A percentile compares a stretch with the other conserved stretches of the same genome.
Evolutionary conservation across 2,113 vertebrate genomes (phyloP).

Genomic region (Neodon shergylaensis): DNA sequence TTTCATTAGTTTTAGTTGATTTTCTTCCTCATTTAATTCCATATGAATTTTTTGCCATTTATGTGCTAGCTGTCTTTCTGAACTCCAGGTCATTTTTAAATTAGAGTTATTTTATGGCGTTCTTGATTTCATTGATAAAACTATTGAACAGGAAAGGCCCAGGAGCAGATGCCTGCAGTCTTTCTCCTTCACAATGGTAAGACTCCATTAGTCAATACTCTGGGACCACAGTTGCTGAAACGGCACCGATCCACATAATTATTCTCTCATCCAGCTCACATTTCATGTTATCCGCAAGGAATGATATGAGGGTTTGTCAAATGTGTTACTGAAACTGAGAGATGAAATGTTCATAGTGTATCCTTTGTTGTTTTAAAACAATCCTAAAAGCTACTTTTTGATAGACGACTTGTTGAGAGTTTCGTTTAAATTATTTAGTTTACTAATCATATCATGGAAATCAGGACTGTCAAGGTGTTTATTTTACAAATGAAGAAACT

Average conservation of each 20-base stretch:
- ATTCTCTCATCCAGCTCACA: neutral
- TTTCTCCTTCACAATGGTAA: neutral
- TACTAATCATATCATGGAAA: slow-evolving; percentile 3
- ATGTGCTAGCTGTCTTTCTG: neutral
- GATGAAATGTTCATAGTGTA: neutral
- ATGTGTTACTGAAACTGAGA: neutral
- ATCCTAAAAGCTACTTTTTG: neutral
- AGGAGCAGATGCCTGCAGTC: neutral
- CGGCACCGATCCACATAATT: neutral
- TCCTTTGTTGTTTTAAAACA: neutral
- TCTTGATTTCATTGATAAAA: slow-evolving; percentile 1
- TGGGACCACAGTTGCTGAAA: neutral
- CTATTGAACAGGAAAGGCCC: neutral
- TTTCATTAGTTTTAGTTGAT: neutral
- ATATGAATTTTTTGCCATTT: neutral
- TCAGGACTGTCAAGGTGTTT: neutral
- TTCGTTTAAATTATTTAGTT: slow-evolving; percentile 6
- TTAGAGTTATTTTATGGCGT: neutral
- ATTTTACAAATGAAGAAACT: neutral
- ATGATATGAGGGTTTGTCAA: neutral
- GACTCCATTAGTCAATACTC: neutral
- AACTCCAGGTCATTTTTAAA: neutral
- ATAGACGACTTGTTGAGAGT: neutral
- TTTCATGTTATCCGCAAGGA: neutral
- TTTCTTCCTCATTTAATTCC: neutral